Evolutionary conservation across 2,888 invertebrate genomes (phyloP), one percentile per base, ranked within the genome.

Genomic region (Mythimna impura): DNA sequence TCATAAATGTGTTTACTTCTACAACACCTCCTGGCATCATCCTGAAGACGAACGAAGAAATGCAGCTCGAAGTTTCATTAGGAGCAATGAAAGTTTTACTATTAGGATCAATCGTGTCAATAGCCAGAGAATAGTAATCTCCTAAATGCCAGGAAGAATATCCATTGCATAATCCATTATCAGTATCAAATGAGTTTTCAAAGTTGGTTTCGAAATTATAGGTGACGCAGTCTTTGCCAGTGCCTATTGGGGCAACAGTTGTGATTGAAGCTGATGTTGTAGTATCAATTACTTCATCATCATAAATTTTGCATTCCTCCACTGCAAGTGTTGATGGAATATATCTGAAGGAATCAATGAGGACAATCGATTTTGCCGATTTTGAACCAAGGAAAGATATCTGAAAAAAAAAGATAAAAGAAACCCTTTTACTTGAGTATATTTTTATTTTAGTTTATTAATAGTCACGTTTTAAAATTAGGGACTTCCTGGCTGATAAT

Each of bases 81-180:
- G 91, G 92, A n/a, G 87, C 55, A 68, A 91, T 88, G 58, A 89
- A 92, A 14, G 80, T 83, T 5, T 65, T 77, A 61, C 91, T 91
- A 0, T 78, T 66, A 12, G 79, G 73, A 69, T 89, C 74, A 7
- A 88, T 88, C 34, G 85, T 83, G 0, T 86, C 85, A 8, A 92
- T 78, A 20, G 66, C 73, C 7, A 87, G 67, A 7, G 86, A 82
- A 1, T 87, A 74, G 67, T 91, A 92, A 62, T 86, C 82, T n/a
- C 83, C 86, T 20, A 88, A 63, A 52, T 85, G 77, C 92, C 92
- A 92, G n/a, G 86, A 76, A 20, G 79, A 64, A 64, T 86, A 85
- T 12, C 81, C 85, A 36, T 71, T 72, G 73, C 92, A 92, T 10
- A 89, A 55, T 9, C 88, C 84, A 55, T 78, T 81, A 62, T 84